Conservation (phyloP, 1,140 invertebrate species). For the Sarcophaga bullata region DNA sequence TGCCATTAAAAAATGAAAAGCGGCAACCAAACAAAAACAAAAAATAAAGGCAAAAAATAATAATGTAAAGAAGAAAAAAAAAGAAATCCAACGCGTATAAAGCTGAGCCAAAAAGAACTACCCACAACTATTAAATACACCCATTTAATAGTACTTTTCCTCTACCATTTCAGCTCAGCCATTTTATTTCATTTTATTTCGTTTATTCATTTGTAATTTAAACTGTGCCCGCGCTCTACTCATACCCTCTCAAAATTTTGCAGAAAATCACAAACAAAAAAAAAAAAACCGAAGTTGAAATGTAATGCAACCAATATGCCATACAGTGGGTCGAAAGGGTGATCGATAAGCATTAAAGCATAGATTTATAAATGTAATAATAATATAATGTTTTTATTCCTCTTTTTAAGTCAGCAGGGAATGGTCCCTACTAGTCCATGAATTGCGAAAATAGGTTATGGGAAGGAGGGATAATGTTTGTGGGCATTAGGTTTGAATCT, state of each 20-base stretch:
- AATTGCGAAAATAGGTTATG: no score
- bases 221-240: neutral
- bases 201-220: slow-evolving; percentile 42
- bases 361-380: no score
- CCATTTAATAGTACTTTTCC: slow-evolving; percentile 41
- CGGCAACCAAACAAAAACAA: slow-evolving; percentile 5
- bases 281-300: neutral
- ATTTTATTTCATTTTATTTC: slow-evolving; percentile 13
- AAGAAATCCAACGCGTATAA: neutral
- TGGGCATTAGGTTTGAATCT: no score
- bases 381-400: no score
- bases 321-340: neutral
- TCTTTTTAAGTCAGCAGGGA: no score
- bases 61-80: neutral
- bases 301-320: neutral
- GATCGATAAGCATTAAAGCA: neutral
- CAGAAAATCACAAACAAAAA: neutral
- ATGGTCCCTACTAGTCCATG: no score
- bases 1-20: slow-evolving; percentile 25
- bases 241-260: neutral
- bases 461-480: no score
- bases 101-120: slow-evolving; percentile 38
- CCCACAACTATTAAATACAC: slow-evolving; percentile 44
- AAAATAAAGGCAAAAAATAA: neutral
- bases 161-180: neutral